phyloP scores from a whole-genome alignment of 1,140 invertebrate genomes.

The Plodia interpunctella region DNA sequence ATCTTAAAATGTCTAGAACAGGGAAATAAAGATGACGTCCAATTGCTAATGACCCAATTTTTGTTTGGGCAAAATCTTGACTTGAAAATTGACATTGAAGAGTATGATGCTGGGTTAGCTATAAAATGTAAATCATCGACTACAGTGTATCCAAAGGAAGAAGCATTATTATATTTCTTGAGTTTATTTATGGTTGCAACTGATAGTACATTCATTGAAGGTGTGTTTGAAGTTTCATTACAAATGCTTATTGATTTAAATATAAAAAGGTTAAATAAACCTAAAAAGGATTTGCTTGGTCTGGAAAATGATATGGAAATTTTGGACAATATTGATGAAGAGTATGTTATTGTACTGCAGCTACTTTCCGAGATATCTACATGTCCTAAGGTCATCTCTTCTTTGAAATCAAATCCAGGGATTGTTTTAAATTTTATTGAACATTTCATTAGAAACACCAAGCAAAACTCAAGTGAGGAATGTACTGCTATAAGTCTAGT shows the following conservation, averaged over 20 bases:
- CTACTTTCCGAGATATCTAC: slow-evolving; percentile 55
- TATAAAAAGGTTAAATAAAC: slow-evolving; percentile 27
- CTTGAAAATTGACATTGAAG: slow-evolving; percentile 35
- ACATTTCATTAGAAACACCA: slow-evolving; percentile 47
- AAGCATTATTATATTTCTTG: slow-evolving; percentile 40
- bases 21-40: slow-evolving; percentile 33
- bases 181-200: slow-evolving; percentile 37
- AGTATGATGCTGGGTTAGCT: slow-evolving; percentile 51
- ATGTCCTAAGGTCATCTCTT: slow-evolving; percentile 48
- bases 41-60: slow-evolving; percentile 31
- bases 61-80: slow-evolving; percentile 36
- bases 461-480: slow-evolving; percentile 47
- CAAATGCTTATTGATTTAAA: slow-evolving; percentile 41
- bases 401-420: slow-evolving; percentile 52
- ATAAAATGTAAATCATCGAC: slow-evolving; percentile 38
- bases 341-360: slow-evolving; percentile 48
- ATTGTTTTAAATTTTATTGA: slow-evolving; percentile 62
- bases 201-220: slow-evolving; percentile 30
- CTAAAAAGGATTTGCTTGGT: slow-evolving; percentile 45
- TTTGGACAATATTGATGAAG: slow-evolving; percentile 52
- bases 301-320: slow-evolving; percentile 53
- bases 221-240: slow-evolving; percentile 43
- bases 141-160: slow-evolving; percentile 30
- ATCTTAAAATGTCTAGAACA: slow-evolving; percentile 55
- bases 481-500: slow-evolving; percentile 73